Conservation (phyloP, 35 echinoderm and acorn worm species). For the Heliocidaris erythrogramma region DNA sequence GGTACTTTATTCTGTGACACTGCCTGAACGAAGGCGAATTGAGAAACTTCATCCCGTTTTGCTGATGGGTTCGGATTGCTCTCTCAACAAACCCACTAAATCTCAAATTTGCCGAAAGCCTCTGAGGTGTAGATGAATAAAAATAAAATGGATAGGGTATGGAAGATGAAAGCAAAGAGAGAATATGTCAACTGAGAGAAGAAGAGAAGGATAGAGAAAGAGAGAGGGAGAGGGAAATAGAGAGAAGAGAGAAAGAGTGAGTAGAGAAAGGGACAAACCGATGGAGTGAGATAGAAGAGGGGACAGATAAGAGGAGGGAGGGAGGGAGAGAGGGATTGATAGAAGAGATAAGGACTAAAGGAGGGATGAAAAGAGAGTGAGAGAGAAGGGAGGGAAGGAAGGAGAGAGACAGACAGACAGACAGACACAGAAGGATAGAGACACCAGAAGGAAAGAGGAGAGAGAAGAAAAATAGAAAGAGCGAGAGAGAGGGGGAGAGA, state of each 20-base stretch:
- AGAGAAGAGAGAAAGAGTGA: background rate
- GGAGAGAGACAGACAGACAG: background rate
- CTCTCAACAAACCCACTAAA: constrained; percentile 36
- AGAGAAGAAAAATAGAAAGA: background rate
- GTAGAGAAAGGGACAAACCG: background rate
- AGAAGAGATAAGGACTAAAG: background rate
- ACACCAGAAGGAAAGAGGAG: background rate
- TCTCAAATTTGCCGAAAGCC: constrained; percentile 39
- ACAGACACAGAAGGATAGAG: background rate
- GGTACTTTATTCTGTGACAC: background rate
- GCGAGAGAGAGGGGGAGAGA: background rate
- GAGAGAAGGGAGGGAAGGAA: background rate
- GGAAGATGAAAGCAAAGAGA: background rate
- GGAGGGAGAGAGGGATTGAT: background rate
- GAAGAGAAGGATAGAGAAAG: background rate
- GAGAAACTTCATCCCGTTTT: constrained; percentile 14
- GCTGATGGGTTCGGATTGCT: constrained; percentile 1
- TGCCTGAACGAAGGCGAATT: background rate
- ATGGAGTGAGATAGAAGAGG: background rate
- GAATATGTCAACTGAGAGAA: background rate
- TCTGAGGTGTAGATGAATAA: background rate
- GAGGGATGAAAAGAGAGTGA: background rate
- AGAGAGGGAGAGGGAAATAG: background rate
- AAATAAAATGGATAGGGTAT: background rate
- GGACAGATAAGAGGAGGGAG: background rate